These are phyloP conservation scores for Arctia plantaginis DNA, from an alignment of 2,888 invertebrate genomes.

Conservation along the genomic window DNA sequence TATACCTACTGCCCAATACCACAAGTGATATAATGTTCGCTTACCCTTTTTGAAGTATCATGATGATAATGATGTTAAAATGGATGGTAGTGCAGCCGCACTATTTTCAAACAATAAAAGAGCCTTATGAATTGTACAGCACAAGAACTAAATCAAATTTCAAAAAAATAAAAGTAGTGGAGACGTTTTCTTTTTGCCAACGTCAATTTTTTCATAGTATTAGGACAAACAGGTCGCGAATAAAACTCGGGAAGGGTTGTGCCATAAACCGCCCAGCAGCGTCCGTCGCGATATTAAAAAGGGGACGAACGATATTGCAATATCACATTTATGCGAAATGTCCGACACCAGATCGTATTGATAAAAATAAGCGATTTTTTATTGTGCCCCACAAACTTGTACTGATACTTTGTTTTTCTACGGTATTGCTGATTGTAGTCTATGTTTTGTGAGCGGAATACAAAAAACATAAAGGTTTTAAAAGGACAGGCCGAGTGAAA, in stretches of 20 bases:
- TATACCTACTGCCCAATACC: not conserved
- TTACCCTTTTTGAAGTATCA: not conserved
- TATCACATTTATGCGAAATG: constrained; percentile 87
- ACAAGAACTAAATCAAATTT: constrained; percentile 45
- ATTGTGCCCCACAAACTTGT: constrained; percentile 78
- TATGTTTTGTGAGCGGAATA: constrained; percentile 44
- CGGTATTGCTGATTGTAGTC: constrained; percentile 60
- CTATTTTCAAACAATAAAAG: not conserved
- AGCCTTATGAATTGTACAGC: not conserved
- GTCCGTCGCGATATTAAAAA: constrained; percentile 86
- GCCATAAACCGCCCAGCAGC: constrained; percentile 84
- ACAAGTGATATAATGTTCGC: not conserved
- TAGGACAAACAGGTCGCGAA: constrained; percentile 86
- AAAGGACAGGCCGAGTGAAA: not conserved
- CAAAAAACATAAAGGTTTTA: constrained; percentile 31
- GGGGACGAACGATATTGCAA: constrained; percentile 86
- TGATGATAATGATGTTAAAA: not conserved
- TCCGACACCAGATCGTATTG: constrained; percentile 86
- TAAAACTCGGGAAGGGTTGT: constrained; percentile 86
- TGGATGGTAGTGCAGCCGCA: not conserved
- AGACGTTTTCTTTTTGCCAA: constrained; percentile 79
- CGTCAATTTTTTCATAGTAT: constrained; percentile 85
- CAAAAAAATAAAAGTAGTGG: constrained; percentile 63
- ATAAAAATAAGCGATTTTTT: constrained; percentile 87
- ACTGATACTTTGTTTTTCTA: constrained; percentile 56